phyloP scores from a whole-genome alignment of 2,113 vertebrate genomes.

The Sturnus vulgaris region DNA sequence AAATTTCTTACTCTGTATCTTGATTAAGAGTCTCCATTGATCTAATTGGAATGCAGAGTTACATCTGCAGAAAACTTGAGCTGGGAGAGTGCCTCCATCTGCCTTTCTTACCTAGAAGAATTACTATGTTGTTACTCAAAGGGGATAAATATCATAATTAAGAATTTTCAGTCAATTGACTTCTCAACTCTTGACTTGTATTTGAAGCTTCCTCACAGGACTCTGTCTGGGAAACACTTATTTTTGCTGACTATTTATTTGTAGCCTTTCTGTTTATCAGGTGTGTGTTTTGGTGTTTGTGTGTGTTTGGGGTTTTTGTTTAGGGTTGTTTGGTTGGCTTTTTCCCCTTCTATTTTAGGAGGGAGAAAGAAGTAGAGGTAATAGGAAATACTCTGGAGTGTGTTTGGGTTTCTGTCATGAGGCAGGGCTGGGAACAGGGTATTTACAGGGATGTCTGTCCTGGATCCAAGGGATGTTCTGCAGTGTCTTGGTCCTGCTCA shows the following conservation, averaged over 20 bases:
- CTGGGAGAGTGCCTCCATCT: not conserved
- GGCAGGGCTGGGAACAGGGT: not conserved
- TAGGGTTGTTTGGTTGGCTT: no score
- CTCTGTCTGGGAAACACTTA: not conserved
- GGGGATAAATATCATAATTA: not conserved
- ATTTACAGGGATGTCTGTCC: not conserved
- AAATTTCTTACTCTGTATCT: not conserved
- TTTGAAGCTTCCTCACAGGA: not conserved
- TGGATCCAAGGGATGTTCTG: not conserved
- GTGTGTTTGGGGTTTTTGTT: not conserved
- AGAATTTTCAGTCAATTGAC: not conserved
- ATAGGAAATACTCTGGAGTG: no score
- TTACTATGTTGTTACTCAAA: not conserved
- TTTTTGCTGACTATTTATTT: not conserved
- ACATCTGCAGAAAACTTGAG: not conserved
- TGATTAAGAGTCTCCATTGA: not conserved
- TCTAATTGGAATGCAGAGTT: not conserved
- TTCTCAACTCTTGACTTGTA: not conserved
- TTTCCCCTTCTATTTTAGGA: not conserved
- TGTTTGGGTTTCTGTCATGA: not conserved
- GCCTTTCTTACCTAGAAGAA: not conserved
- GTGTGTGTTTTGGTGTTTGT: not conserved
- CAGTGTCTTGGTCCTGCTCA: not conserved
- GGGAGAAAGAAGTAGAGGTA: not conserved
- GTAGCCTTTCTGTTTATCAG: not conserved